Base-by-base conservation (phyloP, 2,888 invertebrate species). In the Harpagoxenus sublaevis region DNA sequence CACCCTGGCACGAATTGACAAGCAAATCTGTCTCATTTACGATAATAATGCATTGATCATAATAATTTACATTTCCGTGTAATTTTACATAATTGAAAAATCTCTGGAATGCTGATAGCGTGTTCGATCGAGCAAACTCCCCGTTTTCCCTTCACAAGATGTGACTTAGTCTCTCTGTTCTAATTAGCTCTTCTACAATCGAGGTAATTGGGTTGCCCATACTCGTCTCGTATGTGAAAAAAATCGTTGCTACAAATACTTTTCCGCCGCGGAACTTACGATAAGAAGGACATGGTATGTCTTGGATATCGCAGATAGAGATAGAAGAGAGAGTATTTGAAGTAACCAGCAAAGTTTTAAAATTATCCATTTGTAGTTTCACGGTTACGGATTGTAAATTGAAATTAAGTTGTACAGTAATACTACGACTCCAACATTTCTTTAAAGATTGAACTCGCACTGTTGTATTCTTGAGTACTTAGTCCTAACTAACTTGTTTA, bases 131-230 rank as follows among this genome's bases (percentile, higher is more conserved):
- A 55, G 23, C 77, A 82, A 70, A 68, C 73, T 75, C 42, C 35
- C 18, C 60, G 63, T 73, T 68, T 65, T 28, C 10, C 31, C 45
- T 28, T 23, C 71, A 57, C 10, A 18, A 83, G 23, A 57, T 55
- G 65, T 82, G 65, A 71, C 82, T 71, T 81, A 62, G 39, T 62
- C 28, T 63, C 82, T 86, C 63, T 74, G 65, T 63, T 84, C 75
- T 86, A 90, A 79, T 86, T 85, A 86, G 81, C 66, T 86, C 66
- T 84, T 86, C 78, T 77, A 90, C 78, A 84, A 88, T 88, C 90
- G 91, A 91, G 91, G 91, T 91, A 91, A 91, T 91, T 81, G 87
- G 75, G 91, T 91, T 91, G 91, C 82, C 71, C 70, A 83, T 86
- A 66, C 31, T 85, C 82, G 28, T 63, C 75, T 82, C 84, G 79